phyloP scores from a whole-genome alignment of 1,140 invertebrate species.

The Phymastichus coffea region DNA sequence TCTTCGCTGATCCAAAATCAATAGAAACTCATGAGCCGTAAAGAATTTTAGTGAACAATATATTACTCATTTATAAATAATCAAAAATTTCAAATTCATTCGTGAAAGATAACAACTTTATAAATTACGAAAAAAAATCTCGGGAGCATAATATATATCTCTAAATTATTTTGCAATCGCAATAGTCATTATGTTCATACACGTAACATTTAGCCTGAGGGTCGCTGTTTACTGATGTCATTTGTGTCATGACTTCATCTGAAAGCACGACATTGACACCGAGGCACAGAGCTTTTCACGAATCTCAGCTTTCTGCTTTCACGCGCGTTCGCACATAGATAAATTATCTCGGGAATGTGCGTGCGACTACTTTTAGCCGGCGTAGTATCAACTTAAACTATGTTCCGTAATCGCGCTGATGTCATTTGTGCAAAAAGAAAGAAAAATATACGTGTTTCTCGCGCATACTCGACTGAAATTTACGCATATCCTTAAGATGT shows the following conservation, averaged over 20 bases:
- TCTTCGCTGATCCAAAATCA: no score
- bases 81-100: no score
- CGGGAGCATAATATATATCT: background rate
- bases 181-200: background rate
- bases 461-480: background rate
- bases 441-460: no score
- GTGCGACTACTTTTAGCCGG: conserved; percentile 7
- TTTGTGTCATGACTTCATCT: background rate
- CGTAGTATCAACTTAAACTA: background rate
- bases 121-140: background rate
- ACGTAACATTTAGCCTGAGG: conserved; percentile 1
- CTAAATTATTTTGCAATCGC: no score
- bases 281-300: background rate
- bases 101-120: no score
- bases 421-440: conserved; percentile 3
- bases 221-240: background rate
- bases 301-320: background rate
- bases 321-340: background rate
- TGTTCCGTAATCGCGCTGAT: conserved; percentile 15
- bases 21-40: no score
- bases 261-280: conserved; percentile 21
- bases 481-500: background rate
- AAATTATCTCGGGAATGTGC: background rate
- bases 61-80: no score
- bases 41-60: no score